Percentiles rank a stretch among this genome's conserved stretches.
phyloP scores from a whole-genome alignment of 2,888 invertebrate species.

The Eristalis pertinax region DNA sequence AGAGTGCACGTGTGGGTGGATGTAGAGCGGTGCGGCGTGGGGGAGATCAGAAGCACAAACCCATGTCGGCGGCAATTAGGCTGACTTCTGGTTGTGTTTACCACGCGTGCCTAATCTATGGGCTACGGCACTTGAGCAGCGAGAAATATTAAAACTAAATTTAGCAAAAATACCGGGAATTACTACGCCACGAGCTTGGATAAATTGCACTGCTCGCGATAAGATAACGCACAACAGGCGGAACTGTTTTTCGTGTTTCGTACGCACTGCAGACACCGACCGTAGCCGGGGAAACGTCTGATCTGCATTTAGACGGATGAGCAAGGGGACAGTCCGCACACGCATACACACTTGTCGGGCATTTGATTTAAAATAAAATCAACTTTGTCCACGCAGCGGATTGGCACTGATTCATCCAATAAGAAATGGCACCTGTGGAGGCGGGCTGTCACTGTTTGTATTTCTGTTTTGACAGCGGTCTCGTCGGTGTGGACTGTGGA shows the following conservation, averaged over 20 bases:
- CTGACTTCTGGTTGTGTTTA: conserved; percentile 17
- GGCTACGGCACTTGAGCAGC: neutral
- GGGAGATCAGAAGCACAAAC: neutral
- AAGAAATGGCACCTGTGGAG: conserved; percentile 15
- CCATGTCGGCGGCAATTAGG: conserved; percentile 43
- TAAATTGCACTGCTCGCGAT: conserved; percentile 35
- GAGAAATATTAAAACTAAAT: neutral
- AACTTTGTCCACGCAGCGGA: neutral
- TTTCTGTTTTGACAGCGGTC: conserved; percentile 15
- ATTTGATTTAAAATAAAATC: neutral
- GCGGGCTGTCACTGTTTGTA: neutral
- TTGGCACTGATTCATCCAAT: conserved; percentile 18
- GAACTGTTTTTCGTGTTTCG: neutral
- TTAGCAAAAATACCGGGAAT: neutral
- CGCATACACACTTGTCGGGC: neutral
- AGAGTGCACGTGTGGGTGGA: neutral
- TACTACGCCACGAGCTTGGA: conserved; percentile 6
- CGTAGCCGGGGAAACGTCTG: conserved; percentile 12
- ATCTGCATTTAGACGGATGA: conserved; percentile 37
- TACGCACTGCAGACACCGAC: neutral
- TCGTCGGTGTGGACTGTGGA: neutral
- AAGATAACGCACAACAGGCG: conserved; percentile 22
- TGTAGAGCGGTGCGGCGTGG: neutral
- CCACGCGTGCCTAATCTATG: conserved; percentile 12
- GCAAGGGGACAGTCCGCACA: conserved; percentile 21